phyloP scores from a whole-genome alignment of 2,888 invertebrate genomes.

The Archaeoteleia sp. region DNA sequence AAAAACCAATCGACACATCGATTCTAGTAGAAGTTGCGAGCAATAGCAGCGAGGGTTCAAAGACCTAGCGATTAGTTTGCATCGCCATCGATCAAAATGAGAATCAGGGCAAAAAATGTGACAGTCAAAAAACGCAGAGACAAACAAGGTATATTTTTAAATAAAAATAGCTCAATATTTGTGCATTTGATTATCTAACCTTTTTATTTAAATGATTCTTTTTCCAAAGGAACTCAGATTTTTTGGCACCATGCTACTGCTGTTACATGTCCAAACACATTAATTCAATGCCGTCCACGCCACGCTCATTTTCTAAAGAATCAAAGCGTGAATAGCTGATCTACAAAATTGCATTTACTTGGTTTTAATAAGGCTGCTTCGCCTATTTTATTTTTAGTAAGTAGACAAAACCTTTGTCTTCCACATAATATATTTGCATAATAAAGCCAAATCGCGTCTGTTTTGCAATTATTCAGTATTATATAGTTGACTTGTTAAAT shows the following conservation, averaged over 20 bases:
- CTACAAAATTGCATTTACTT: constrained; percentile 24
- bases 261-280: constrained; percentile 68
- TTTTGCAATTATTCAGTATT: too few species aligned
- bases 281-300: constrained; percentile 72
- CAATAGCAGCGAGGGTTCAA: constrained; percentile 59
- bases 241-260: constrained; percentile 64
- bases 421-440: too few species aligned
- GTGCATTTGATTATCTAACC: not conserved
- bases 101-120: constrained; percentile 54
- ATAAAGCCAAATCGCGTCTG: too few species aligned
- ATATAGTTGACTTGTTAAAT: too few species aligned
- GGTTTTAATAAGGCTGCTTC: constrained; percentile 6
- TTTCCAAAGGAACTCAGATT: constrained; percentile 58
- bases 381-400: constrained; percentile 39
- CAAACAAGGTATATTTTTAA: constrained; percentile 57
- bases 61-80: constrained; percentile 64
- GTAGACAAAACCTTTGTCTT: not conserved
- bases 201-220: constrained; percentile 14
- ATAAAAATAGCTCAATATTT: not conserved
- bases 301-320: constrained; percentile 57
- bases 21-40: constrained; percentile 57
- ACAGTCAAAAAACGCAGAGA: constrained; percentile 56
- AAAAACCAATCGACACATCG: constrained; percentile 57
- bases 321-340: constrained; percentile 31
- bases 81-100: constrained; percentile 54